These are phyloP conservation scores for Zophobas atratus DNA, from an alignment of 1,140 invertebrate species.

Conservation along the genomic window DNA sequence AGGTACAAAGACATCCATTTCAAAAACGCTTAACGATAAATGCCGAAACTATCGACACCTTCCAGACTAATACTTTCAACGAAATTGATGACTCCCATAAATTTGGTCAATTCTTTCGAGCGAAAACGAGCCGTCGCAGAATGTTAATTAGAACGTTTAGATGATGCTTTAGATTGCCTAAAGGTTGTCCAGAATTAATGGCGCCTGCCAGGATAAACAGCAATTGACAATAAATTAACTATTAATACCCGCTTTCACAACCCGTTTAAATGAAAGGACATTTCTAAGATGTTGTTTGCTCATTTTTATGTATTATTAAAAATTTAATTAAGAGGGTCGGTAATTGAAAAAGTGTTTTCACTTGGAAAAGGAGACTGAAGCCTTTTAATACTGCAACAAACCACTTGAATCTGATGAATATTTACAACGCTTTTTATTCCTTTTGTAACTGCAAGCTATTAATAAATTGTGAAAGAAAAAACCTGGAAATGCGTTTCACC, in stretches of 20 bases:
- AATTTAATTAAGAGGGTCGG: conserved; percentile 9
- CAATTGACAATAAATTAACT: conserved; percentile 26
- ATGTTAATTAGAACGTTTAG: conserved; percentile 7
- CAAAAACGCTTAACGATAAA: too few relatives aligned
- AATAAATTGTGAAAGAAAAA: too few relatives aligned
- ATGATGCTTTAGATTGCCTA: conserved; percentile 11
- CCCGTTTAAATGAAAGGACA: conserved; percentile 9
- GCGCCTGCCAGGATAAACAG: conserved; percentile 19
- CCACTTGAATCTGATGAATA: background rate
- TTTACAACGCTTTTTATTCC: too few relatives aligned
- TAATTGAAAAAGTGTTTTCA: conserved; percentile 14
- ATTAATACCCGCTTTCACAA: conserved; percentile 9
- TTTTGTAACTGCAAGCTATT: too few relatives aligned
- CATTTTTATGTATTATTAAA: conserved; percentile 32
- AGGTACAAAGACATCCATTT: too few relatives aligned
- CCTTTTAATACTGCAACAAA: too few relatives aligned
- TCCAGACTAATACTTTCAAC: too few relatives aligned
- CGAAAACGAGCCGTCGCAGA: background rate
- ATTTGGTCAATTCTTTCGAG: too few relatives aligned
- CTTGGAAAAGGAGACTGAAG: too few relatives aligned
- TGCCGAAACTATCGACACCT: too few relatives aligned
- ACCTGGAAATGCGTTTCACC: too few relatives aligned
- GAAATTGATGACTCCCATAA: too few relatives aligned
- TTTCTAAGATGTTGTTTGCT: background rate
- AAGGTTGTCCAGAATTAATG: conserved; percentile 40